Evolutionary conservation across 92 coral and sea anemone species (phyloP), one percentile per base, ranked within the genome.

Genomic region (Siderastrea radians): DNA sequence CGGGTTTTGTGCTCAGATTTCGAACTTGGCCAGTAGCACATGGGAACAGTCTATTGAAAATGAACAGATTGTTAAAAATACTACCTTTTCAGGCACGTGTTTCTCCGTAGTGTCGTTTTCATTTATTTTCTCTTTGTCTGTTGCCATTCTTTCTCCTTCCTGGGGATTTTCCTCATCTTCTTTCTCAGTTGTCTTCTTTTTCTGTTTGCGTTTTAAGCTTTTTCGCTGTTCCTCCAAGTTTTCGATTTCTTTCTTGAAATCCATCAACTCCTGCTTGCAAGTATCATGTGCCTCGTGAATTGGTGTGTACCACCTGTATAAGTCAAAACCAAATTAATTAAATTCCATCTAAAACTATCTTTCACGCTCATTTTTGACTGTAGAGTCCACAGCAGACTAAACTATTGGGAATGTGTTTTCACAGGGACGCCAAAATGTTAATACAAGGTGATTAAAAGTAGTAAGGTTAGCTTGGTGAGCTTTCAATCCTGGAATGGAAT

Each of bases 201-300:
- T 63, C 58, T 65, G 57, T 5, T 13, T 62, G 51, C 69, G 12
- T 49, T 88, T 81, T 15, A 75, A 64, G 26, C 77, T 66, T 16
- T 61, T 76, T 58, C 94, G 75, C 49, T 77, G 83, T 73, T 69
- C 70, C 79, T 80, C 93, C 79, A 97, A 74, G 48, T 16, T 74
- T 26, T 84, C 96, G 8, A 97, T 68, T 2, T 97, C 98, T 44
- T 84, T 86, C 74, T 78, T 94, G 49, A 96, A 85, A 47, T 77
- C 93, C 5, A 92, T 87, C 17, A 97, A 60, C 53, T 89, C 92
- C 49, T 85, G 75, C 13, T 87, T 74, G 11, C 96, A 94, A 45
- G 92, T 83, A 75, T 96, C 96, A 79, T 92, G 86, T 2, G 95
- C 98, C 84, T 95, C 96, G 89, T 97, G 99, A 43, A 97, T 94